Evolutionary conservation across 2,888 invertebrate species (phyloP).

Genomic region (Ethmia dodecea): DNA sequence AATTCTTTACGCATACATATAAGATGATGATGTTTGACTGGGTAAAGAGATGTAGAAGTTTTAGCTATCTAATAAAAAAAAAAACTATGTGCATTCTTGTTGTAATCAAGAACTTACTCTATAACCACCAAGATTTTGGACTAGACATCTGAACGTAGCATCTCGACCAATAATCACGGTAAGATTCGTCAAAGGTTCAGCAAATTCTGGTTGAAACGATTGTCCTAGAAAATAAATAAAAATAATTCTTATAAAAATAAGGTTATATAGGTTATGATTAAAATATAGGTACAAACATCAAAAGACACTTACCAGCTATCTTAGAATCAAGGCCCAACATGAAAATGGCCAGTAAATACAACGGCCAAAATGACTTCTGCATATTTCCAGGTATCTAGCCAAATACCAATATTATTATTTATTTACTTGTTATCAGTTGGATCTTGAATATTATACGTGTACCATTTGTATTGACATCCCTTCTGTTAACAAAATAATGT

Average conservation of each 20-base stretch:
- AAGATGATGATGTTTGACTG: too few relatives aligned
- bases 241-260: not conserved
- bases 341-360: constrained; percentile 55
- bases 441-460: too few relatives aligned
- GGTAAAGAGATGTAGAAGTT: too few relatives aligned
- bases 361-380: constrained; percentile 57
- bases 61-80: too few relatives aligned
- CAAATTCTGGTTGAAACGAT: constrained; percentile 91
- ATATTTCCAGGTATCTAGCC: constrained; percentile 41
- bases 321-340: constrained; percentile 65
- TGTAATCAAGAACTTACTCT: constrained; percentile 82
- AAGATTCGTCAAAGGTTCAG: constrained; percentile 88
- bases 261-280: not conserved
- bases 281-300: not conserved
- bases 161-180: constrained; percentile 91
- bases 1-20: too few relatives aligned
- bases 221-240: constrained; percentile 71
- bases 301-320: constrained; percentile 49
- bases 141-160: constrained; percentile 91
- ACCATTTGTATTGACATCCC: too few relatives aligned
- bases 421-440: too few relatives aligned
- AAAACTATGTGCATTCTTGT: too few relatives aligned
- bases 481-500: too few relatives aligned
- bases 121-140: constrained; percentile 92
- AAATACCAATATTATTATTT: too few relatives aligned